Conservation (phyloP, 2,797 vertebrate species). For the Peromyscus melanophrys region DNA sequence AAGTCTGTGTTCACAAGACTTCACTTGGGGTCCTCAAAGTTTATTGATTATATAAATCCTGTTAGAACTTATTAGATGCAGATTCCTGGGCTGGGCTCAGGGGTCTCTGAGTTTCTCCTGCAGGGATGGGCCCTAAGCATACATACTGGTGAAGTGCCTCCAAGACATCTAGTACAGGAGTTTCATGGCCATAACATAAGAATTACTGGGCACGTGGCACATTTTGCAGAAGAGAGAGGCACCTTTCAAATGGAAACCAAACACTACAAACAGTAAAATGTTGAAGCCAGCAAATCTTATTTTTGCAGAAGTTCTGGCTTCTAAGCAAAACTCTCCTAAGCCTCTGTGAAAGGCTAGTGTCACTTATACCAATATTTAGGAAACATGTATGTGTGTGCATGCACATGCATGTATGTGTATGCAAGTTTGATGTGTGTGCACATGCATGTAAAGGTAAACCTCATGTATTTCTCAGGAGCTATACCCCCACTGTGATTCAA, state of each 20-base stretch:
- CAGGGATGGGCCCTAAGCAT: neutral
- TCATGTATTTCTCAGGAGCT: neutral
- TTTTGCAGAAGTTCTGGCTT: neutral
- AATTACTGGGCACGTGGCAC: accelerated
- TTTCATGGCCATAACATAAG: neutral
- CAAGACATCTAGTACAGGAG: accelerated
- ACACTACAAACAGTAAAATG: neutral
- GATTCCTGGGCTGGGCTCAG: neutral
- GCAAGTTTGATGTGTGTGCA: neutral
- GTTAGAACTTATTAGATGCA: neutral
- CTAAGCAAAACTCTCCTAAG: neutral
- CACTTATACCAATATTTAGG: neutral
- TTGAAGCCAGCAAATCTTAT: neutral
- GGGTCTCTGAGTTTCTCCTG: neutral
- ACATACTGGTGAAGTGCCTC: neutral
- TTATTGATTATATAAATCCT: neutral
- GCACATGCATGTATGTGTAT: neutral
- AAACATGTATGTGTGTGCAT: neutral
- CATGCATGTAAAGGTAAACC: neutral
- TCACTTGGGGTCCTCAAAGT: neutral
- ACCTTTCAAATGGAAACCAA: neutral
- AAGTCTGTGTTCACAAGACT: neutral
- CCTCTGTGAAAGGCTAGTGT: neutral
- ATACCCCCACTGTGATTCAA: neutral
- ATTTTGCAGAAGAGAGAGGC: neutral